These are phyloP conservation scores for Ficedula albicollis DNA, from an alignment of 2,797 vertebrate genomes.

Conservation along the genomic window DNA sequence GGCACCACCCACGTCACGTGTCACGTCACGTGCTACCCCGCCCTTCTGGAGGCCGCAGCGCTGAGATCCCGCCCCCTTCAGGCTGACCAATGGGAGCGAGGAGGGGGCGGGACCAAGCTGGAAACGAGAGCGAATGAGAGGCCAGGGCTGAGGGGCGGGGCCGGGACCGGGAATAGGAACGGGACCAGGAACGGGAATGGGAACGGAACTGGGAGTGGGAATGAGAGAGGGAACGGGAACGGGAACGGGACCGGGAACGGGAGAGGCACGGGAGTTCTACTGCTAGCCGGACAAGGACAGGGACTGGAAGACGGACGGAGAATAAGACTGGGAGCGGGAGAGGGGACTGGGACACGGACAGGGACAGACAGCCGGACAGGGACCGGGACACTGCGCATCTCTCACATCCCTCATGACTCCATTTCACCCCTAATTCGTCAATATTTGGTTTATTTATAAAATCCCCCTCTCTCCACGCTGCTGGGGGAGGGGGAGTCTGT, in stretches of 20 bases:
- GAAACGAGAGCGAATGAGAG: neutral
- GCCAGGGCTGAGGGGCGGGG: neutral
- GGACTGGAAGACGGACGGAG: neutral
- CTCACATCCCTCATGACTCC: neutral
- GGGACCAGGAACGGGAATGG: too few relatives aligned
- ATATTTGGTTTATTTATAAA: neutral
- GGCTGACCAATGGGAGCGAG: fast-evolving
- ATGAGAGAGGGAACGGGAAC: too few relatives aligned
- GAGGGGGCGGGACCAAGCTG: fast-evolving
- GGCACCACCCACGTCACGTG: neutral
- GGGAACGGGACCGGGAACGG: neutral
- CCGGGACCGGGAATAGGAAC: too few relatives aligned
- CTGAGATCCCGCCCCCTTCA: fast-evolving
- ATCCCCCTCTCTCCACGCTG: neutral
- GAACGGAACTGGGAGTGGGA: too few relatives aligned
- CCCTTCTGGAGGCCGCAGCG: fast-evolving
- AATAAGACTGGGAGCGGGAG: neutral
- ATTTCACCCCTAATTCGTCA: neutral
- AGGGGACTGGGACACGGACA: neutral
- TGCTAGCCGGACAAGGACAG: neutral
- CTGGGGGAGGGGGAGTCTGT: neutral
- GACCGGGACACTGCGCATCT: too few relatives aligned
- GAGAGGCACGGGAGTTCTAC: neutral
- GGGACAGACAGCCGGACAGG: neutral
- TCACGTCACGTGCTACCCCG: neutral